Evolutionary conservation across 2,888 invertebrate genomes (phyloP), one percentile per base, ranked within the genome.

Genomic region (Eurois occulta): DNA sequence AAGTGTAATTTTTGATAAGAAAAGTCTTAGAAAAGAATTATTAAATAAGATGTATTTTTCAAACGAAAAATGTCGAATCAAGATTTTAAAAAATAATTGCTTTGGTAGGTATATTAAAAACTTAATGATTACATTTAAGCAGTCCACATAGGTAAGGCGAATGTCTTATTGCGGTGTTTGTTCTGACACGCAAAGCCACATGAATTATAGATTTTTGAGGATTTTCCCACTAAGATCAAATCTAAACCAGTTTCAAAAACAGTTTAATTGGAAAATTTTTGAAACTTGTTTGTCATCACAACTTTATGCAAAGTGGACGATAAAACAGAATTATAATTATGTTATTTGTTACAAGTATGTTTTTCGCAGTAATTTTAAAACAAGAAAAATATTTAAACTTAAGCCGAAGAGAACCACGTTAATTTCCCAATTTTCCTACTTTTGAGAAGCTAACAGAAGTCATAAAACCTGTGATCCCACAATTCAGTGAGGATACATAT

Each of bases 1-100:
- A 79, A 90, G 43, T 80, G 80, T 2, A 16, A 7, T 55, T 83
- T 78, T 75, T 24, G 18, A 2, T 5, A 7, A 21, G 10, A 0
- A n/a, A 7, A 21, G n/a, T 13, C 1, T 41, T 32, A 2, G 6
- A 4, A 28, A 64, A 38, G 0, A n/a, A 1, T 32, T 1, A 0
- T 43, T 10, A 24, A 8, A 38, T 8, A 10, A n/a, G 2, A 41
- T 2, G 24, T 6, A 0, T 13, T 32, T 38, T 62, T 28, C 5
- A 18, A 48, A 10, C 18, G 10, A 1, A 16, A 13, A 2, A n/a
- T 7, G 11, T 4, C 18, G 28, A 52, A 52, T 10, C 3, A 16
- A 7, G 1, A 28, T 13, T 4, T 32, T 11, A 24, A 35, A 48
- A 11, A 11, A 24, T 1, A 6, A 13, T 46, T 58, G 21, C 18